Percentiles rank a stretch among this genome's conserved stretches.
phyloP scores from a whole-genome alignment of 2,888 invertebrate species.

The Cremastinae sp. region DNA sequence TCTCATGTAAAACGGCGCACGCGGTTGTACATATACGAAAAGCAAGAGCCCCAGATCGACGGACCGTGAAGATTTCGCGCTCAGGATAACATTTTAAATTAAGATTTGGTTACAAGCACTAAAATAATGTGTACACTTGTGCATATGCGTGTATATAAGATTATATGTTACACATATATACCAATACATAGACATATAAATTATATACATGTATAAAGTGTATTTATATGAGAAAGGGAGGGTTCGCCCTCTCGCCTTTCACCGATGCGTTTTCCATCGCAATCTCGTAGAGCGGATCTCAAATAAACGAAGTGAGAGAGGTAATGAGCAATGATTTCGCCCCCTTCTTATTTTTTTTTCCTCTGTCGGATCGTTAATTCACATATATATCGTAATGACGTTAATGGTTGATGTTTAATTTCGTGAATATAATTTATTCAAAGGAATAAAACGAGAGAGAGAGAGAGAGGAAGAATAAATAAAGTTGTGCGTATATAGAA shows the following conservation, averaged over 20 bases:
- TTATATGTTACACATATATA: not conserved
- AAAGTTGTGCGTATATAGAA: not conserved
- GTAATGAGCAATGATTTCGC: slow-evolving; percentile 55
- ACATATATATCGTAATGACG: slow-evolving; percentile 44
- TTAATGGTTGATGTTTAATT: slow-evolving; percentile 54
- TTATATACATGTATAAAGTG: slow-evolving; percentile 1
- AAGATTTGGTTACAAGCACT: slow-evolving; percentile 60
- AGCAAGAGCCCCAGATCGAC: slow-evolving; percentile 50
- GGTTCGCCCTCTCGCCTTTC: slow-evolving; percentile 32
- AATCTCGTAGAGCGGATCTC: slow-evolving; percentile 39
- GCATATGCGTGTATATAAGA: not conserved
- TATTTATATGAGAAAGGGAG: not conserved
- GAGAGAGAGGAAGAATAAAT: slow-evolving; percentile 4
- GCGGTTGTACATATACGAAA: slow-evolving; percentile 9
- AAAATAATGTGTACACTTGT: slow-evolving; percentile 39
- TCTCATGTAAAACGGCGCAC: not conserved
- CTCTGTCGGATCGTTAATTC: slow-evolving; percentile 38
- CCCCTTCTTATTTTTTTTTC: not conserved
- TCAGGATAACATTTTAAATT: slow-evolving; percentile 64
- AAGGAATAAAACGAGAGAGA: slow-evolving; percentile 3
- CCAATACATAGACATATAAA: slow-evolving; percentile 4
- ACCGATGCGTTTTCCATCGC: slow-evolving; percentile 46
- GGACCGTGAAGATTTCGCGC: slow-evolving; percentile 63
- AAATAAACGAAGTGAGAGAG: slow-evolving; percentile 54
- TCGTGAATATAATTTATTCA: slow-evolving; percentile 47